Evolutionary conservation across 2,888 invertebrate species (phyloP), one percentile per base, ranked within the genome.

Genomic region (Melanophora roralis): DNA sequence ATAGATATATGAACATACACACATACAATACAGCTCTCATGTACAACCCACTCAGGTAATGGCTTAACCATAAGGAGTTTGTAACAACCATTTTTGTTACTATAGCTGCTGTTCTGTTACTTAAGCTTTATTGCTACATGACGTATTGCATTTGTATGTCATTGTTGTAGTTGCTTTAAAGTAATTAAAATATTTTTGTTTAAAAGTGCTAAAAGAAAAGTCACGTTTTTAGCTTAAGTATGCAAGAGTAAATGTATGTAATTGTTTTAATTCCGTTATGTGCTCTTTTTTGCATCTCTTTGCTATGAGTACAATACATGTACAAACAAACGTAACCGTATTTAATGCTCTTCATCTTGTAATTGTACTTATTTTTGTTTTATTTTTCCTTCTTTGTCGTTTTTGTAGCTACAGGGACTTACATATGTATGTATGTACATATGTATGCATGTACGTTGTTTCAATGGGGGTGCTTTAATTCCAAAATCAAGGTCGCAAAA

Each of bases 251-350:
- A 68, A 78, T 57, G 68, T 78, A 78, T 57, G 68, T 78, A 78
- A 79, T 79, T 79, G 69, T 79, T 75, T 79, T 79, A 75, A 67
- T 79, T 75, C 79, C 75, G 59, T 71, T 74, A 64, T 60, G 59
- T 68, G 43, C 14, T 74, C 16, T 60, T 40, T n/a, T 12, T 21
- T 47, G 3, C 16, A 16, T 12, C n/a, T n/a, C n/a, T 11, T 21
- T 1, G 23, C 7, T 40, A 11, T 2, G 32, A n/a, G 27, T 23
- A 14, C n/a, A n/a, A n/a, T 27, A 1, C 16, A n/a, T 34, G 53
- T 27, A n/a, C n/a, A n/a, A n/a, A n/a, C n/a, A n/a, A n/a, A n/a
- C n/a, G 34, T 62, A n/a, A 14, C n/a, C 40, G 21, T 40, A 59
- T 65, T 55, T 45, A 2, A 2, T 55, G 23, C 19, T 45, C 36